Conservation (phyloP, 2,113 vertebrate species). For the Cinclus mexicanus region DNA sequence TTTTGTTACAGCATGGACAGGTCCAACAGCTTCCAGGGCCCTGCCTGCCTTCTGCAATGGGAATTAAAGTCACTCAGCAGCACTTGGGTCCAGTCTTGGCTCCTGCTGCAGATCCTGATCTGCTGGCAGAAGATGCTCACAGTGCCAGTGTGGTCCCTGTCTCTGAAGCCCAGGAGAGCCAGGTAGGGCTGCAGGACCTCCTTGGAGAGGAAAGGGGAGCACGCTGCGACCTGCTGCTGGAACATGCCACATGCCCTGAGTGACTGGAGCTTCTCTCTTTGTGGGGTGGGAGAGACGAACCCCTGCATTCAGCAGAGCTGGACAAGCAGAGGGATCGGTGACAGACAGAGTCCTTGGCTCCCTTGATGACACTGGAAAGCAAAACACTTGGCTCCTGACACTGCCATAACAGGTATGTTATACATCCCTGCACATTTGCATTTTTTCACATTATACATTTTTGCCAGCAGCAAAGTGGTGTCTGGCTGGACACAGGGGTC, state of each 20-base stretch:
- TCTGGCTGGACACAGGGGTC: neutral
- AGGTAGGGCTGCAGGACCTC: neutral
- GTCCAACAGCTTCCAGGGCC: neutral
- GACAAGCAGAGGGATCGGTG: fast-evolving
- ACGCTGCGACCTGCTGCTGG: neutral
- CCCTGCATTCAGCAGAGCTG: fast-evolving
- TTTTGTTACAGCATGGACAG: fast-evolving
- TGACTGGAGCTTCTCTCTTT: neutral
- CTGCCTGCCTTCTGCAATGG: fast-evolving
- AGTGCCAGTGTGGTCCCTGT: neutral
- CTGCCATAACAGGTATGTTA: fast-evolving
- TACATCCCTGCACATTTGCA: neutral
- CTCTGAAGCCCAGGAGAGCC: neutral
- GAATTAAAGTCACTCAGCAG: neutral
- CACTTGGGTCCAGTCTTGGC: fast-evolving
- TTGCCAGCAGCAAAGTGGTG: neutral
- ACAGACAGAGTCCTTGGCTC: neutral
- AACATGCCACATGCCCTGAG: neutral
- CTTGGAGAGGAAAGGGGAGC: neutral
- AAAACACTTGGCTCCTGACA: neutral
- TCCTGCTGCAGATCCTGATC: neutral
- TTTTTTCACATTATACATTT: too few species aligned
- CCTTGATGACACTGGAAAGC: neutral
- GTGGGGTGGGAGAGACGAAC: neutral
- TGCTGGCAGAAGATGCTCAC: neutral